Evolutionary conservation across 1,140 invertebrate genomes (phyloP).

Genomic region (Rhysida immarginata): DNA sequence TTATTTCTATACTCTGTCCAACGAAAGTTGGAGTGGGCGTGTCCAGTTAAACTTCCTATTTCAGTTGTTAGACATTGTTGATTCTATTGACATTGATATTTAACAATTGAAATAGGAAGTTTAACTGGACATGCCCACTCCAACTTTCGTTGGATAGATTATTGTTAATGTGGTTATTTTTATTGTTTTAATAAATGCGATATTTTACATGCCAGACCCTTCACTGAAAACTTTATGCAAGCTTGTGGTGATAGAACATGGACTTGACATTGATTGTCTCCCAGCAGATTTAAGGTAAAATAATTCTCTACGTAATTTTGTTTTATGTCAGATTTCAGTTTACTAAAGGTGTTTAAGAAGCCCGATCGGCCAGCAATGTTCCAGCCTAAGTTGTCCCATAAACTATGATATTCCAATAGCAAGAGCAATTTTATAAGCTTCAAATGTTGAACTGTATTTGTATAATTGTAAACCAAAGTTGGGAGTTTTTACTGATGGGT

Average conservation of each 20-base stretch:
- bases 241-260: conserved; percentile 42
- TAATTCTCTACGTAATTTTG: background rate
- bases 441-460: background rate
- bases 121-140: background rate
- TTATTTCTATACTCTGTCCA: no score
- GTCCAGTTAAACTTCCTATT: no score
- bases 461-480: background rate
- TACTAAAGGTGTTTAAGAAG: background rate
- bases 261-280: conserved; percentile 42
- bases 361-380: background rate
- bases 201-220: conserved; percentile 34
- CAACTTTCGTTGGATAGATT: background rate
- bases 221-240: conserved; percentile 50
- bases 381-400: background rate
- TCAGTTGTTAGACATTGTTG: background rate
- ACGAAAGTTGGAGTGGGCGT: no score
- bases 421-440: background rate
- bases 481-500: no score
- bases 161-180: background rate
- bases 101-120: background rate
- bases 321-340: background rate
- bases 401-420: background rate
- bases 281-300: conserved; percentile 43
- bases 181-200: background rate
- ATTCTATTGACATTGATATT: background rate